phyloP scores from a whole-genome alignment of 2,113 vertebrate genomes.

The Siniperca chuatsi region DNA sequence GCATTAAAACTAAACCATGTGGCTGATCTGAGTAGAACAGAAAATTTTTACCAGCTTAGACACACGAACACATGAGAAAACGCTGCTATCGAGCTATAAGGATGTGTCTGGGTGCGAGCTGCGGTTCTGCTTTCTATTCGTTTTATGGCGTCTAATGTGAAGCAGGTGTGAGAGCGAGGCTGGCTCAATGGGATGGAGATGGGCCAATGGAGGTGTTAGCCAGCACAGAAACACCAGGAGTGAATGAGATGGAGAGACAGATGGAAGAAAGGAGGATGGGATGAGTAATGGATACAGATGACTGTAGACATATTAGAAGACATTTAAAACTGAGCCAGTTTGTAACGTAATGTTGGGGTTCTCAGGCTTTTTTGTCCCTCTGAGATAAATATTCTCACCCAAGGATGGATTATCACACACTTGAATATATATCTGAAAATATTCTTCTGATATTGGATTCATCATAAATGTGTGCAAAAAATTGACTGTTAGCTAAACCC shows the following conservation, averaged over 20 bases:
- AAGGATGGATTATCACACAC: background rate
- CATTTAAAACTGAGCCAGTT: background rate
- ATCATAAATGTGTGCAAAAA: background rate
- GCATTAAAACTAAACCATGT: conserved; percentile 61
- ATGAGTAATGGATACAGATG: conserved; percentile 47
- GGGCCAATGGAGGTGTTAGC: conserved; percentile 53
- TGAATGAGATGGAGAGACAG: conserved; percentile 30
- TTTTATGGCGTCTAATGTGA: conserved; percentile 72
- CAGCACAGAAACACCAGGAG: conserved; percentile 34
- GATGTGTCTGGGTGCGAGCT: conserved; percentile 49
- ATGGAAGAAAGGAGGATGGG: conserved; percentile 2
- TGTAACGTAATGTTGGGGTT: conserved; percentile 4
- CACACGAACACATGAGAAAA: conserved; percentile 30
- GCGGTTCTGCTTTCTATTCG: conserved; percentile 53
- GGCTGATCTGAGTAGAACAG: conserved; percentile 33
- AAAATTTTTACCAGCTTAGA: conserved; percentile 38
- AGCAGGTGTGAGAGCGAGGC: conserved; percentile 67
- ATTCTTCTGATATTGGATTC: background rate
- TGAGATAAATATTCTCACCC: background rate
- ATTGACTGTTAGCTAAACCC: too few relatives aligned
- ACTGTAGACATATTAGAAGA: conserved; percentile 1
- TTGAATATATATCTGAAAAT: background rate
- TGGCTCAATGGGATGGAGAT: conserved; percentile 23
- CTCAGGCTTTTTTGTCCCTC: background rate
- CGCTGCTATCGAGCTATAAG: conserved; percentile 16